Conservation (phyloP, 92 coral and sea anemone genomes). For the Nematostella vectensis region DNA sequence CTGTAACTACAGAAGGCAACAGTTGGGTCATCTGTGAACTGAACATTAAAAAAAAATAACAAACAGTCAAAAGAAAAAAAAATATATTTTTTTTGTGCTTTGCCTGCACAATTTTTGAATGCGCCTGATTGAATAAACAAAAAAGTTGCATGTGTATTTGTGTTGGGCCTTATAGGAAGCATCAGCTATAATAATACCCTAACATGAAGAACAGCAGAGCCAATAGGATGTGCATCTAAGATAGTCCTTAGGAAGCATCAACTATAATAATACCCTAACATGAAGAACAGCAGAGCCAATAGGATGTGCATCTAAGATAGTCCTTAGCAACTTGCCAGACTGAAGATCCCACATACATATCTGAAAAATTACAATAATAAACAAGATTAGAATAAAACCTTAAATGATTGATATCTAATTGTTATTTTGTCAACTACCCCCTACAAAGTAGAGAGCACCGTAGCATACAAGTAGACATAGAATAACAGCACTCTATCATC, state of each 20-base stretch:
- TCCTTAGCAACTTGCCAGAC: constrained; percentile 78
- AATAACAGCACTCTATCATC: background rate
- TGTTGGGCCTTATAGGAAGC: no score
- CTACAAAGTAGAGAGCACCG: background rate
- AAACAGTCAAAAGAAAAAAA: background rate
- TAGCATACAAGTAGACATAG: no score
- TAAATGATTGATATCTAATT: background rate
- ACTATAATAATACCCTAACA: constrained; percentile 87
- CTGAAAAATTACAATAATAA: constrained; percentile 16
- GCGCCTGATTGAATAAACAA: no score
- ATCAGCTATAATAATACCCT: no score
- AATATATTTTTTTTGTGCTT: no score
- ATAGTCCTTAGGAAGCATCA: no score
- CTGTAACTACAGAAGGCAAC: constrained; percentile 96
- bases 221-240: no score
- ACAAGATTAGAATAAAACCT: background rate
- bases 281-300: constrained; percentile 94
- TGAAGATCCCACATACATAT: constrained; percentile 96
- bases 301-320: constrained; percentile 91
- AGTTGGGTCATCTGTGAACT: constrained; percentile 96
- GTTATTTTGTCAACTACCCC: background rate
- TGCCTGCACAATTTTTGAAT: no score
- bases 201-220: constrained; percentile 92
- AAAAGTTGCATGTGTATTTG: no score
- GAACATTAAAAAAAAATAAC: background rate